Base-by-base conservation (phyloP, 2,797 vertebrate species). In the Micropoecilia bifurca region DNA sequence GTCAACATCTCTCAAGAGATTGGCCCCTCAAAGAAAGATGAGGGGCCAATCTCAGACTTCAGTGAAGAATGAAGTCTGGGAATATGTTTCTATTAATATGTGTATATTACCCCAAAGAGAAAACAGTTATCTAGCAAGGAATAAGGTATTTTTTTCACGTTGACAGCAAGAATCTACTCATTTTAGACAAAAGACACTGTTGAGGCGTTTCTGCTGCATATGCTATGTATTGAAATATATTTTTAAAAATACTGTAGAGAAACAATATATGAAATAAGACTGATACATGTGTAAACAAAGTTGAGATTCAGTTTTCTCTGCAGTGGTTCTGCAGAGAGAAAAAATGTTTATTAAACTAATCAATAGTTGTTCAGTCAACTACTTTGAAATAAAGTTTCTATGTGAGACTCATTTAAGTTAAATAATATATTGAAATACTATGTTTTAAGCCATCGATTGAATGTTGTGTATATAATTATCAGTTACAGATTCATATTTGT, bases 1-100 rank as follows among this genome's bases (percentile, higher is more conserved):
- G 96, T 89, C 95, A 91, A 43, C 86, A 81, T 92, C 86, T 85
- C 79, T 82, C 73, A 81, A n/a, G n/a, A n/a, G n/a, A n/a, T 63
- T 69, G 82, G 74, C 74, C 25, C 79, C 83, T 84, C 75, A n/a
- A n/a, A n/a, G n/a, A n/a, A n/a, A n/a, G n/a, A n/a, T n/a, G n/a
- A n/a, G n/a, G n/a, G n/a, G n/a, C n/a, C n/a, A n/a, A n/a, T n/a
- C n/a, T n/a, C n/a, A n/a, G n/a, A n/a, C n/a, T n/a, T n/a, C n/a
- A n/a, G n/a, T n/a, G n/a, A 84, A 39, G 63, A 80, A 86, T 79
- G 77, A 76, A 75, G 69, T 83, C 80, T 86, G 81, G 76, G 46
- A 81, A 89, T 81, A 85, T 8, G 30, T 39, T 0, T 57, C 50
- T 84, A 85, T 86, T 79, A 75, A 85, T 81, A 79, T 0, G 76